phyloP scores from a whole-genome alignment of 2,888 invertebrate species.

The Synergus gifuensis region DNA sequence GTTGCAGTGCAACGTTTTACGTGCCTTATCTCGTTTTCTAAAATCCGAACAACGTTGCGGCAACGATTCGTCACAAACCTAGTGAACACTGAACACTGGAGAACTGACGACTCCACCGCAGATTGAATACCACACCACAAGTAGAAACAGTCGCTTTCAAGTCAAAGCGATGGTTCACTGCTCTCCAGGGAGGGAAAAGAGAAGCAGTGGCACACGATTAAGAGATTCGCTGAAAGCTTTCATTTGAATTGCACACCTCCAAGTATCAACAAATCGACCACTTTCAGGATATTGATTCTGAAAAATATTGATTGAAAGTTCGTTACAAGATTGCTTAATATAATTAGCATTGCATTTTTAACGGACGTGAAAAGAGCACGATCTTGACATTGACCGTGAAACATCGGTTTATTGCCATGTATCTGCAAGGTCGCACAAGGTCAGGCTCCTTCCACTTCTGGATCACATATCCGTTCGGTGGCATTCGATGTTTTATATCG shows the following conservation, averaged over 20 bases:
- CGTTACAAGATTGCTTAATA: not conserved
- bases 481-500: conserved; percentile 17
- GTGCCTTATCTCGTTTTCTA: conserved; percentile 37
- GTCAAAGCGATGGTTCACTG: not conserved
- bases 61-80: conserved; percentile 17
- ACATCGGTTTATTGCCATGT: conserved; percentile 63
- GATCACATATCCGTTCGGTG: conserved; percentile 42
- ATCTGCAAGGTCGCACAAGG: conserved; percentile 68
- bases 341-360: conserved; percentile 20
- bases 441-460: conserved; percentile 51
- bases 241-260: not conserved
- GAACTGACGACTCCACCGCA: not conserved
- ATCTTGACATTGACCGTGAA: conserved; percentile 68
- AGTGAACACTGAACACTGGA: not conserved
- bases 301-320: not conserved
- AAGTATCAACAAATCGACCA: not conserved
- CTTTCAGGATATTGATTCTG: not conserved
- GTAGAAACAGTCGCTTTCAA: conserved; percentile 9
- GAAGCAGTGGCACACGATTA: not conserved
- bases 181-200: not conserved
- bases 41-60: conserved; percentile 15
- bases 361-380: conserved; percentile 37
- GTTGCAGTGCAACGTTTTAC: conserved; percentile 24
- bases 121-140: conserved; percentile 22
- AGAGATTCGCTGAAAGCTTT: not conserved